Evolutionary conservation across 2,113 vertebrate species (phyloP).

Genomic region (Otocyon megalotis): DNA sequence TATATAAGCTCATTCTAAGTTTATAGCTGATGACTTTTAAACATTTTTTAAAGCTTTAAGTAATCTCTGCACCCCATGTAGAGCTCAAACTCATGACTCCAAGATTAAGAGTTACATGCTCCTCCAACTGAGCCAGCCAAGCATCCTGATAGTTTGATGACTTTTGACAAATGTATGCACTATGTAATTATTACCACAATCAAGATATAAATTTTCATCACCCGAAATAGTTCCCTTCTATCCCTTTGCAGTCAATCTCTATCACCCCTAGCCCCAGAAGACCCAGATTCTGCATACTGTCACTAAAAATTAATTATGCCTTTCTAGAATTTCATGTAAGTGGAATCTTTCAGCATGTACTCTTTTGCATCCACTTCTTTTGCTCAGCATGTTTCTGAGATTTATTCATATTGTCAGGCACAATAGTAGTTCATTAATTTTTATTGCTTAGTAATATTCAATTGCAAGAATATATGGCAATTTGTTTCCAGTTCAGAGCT

Average conservation of each 20-base stretch:
- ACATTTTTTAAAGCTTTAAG: not conserved
- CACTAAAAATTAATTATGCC: not conserved
- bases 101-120: too few species aligned
- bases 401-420: not conserved
- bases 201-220: not conserved
- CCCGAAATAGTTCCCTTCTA: not conserved
- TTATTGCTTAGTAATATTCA: slow-evolving; percentile 24
- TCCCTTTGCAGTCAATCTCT: not conserved
- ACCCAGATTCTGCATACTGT: not conserved
- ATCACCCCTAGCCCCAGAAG: not conserved
- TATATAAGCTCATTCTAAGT: not conserved
- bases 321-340: slow-evolving; percentile 5
- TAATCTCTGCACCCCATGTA: too few species aligned
- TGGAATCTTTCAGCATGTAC: not conserved
- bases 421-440: not conserved
- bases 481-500: not conserved
- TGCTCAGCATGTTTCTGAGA: not conserved
- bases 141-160: too few species aligned
- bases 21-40: slow-evolving; percentile 35
- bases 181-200: not conserved
- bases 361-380: not conserved
- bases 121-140: too few species aligned
- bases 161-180: too few species aligned
- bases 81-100: too few species aligned
- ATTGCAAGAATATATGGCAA: not conserved